Evolutionary conservation across 2,888 invertebrate genomes (phyloP), one percentile per base, ranked within the genome.

Genomic region (Diadromus collaris): DNA sequence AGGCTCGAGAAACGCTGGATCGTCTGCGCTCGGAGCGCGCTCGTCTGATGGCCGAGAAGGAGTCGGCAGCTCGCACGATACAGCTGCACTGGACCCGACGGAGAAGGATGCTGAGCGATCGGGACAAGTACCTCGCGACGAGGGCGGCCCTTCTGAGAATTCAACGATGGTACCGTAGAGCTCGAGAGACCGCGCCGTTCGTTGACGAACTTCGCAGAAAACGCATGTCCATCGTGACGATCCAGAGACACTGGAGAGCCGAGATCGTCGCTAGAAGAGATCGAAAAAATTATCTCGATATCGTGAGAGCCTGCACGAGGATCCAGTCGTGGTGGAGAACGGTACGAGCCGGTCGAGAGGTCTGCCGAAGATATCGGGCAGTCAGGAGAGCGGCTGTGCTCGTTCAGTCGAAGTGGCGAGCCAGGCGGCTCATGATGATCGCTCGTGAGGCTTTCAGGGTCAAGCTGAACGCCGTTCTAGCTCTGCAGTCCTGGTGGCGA

Each of bases 31-130:
- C 84, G 48, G 69, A 83, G 24, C 77, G 81, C 27, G 29, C 34
- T 7, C 70, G 67, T 6, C 21, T 82, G 27, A 58, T 85, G 64
- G 88, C 91, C 72, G 90, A 88, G 24, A 92, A 90, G 68, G 91
- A 92, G 75, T 86, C 89, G 5, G 94, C 95, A 0, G 94, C 94
- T 0, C 91, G 88, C 16, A 89, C 90, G 19, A 94, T 95, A 71
- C 95, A 95, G 86, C 85, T 85, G 54, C 92, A 92, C 92, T 94
- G 93, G 92, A 91, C 91, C 16, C 87, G 90, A 16, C 91, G 91
- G 46, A 86, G 80, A 70, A 87, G 91, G 60, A 92, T 90, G 91
- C 91, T 92, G 91, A 83, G 90, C 27, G 80, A 85, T 21, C 70
- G 83, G 63, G 69, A 63, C 54, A 34, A 58, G 7, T 87, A 82